A percentile compares a stretch with the other conserved stretches of the same genome.
These are phyloP conservation scores for Batillaria attramentaria DNA, from an alignment of 1,140 invertebrate genomes.

Conservation along the genomic window DNA sequence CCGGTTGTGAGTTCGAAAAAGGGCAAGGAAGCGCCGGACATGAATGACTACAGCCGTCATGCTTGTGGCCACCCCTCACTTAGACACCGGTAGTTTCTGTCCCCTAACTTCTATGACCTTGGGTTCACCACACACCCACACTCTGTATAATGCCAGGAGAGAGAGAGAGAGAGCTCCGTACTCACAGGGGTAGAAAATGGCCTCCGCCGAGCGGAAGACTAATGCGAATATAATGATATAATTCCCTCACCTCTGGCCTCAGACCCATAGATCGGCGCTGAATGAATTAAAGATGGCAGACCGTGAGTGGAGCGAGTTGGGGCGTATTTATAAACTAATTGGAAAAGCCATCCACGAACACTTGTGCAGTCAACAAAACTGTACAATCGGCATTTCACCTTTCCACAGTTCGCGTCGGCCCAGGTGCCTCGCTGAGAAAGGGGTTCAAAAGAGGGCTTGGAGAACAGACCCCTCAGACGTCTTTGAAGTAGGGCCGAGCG, in stretches of 20 bases:
- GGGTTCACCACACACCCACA: neutral
- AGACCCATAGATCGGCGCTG: neutral
- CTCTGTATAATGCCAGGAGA: no score
- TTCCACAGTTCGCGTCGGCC: neutral
- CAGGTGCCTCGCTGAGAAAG: neutral
- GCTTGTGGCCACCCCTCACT: no score
- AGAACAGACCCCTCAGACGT: neutral
- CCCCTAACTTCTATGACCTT: neutral
- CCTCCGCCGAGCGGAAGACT: neutral
- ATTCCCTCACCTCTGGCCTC: slow-evolving; percentile 28
- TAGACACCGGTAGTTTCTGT: neutral
- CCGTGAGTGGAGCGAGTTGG: neutral
- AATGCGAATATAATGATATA: slow-evolving; percentile 37
- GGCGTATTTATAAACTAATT: slow-evolving; percentile 27
- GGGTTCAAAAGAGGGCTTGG: slow-evolving; percentile 19
- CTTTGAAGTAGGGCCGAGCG: slow-evolving; percentile 7
- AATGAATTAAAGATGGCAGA: slow-evolving; percentile 27
- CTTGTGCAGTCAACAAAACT: slow-evolving; percentile 9
- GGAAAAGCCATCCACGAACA: slow-evolving; percentile 16
- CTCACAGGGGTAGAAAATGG: neutral
- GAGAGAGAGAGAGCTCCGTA: neutral
- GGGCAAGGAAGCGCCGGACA: no score
- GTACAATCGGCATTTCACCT: slow-evolving; percentile 5
- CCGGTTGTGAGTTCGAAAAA: no score
- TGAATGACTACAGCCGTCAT: no score